Percentiles rank a stretch among this genome's conserved stretches.
These are phyloP conservation scores for Colletes collaris DNA, from an alignment of 2,888 invertebrate genomes.

Conservation along the genomic window DNA sequence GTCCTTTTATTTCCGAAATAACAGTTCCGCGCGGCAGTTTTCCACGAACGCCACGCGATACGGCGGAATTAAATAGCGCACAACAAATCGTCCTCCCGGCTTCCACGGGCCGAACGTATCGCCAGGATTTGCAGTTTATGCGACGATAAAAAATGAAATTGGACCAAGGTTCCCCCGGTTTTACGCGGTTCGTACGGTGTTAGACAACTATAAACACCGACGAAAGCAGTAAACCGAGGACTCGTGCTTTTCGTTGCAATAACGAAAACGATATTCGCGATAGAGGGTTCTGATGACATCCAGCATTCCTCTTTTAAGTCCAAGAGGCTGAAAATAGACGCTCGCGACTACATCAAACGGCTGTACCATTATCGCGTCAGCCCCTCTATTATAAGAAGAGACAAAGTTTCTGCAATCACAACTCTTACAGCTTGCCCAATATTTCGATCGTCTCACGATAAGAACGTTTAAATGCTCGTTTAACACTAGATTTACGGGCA, in stretches of 20 bases:
- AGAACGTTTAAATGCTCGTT: too few relatives aligned
- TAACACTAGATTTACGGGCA: too few relatives aligned
- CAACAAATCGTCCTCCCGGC: constrained; percentile 1
- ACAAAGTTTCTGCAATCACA: too few relatives aligned
- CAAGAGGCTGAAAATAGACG: too few relatives aligned
- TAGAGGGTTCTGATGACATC: background rate
- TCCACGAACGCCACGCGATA: background rate
- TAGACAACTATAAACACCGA: background rate
- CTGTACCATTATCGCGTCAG: too few relatives aligned
- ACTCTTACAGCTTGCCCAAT: too few relatives aligned
- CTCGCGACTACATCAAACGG: too few relatives aligned
- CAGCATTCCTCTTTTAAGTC: too few relatives aligned
- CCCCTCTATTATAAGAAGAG: too few relatives aligned
- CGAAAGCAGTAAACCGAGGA: background rate
- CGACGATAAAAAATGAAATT: constrained; percentile 9
- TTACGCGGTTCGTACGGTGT: background rate
- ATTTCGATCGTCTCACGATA: too few relatives aligned
- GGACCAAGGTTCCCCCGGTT: background rate
- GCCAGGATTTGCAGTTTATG: constrained; percentile 12
- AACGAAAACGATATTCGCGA: background rate
- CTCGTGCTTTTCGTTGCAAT: background rate
- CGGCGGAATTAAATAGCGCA: constrained; percentile 17
- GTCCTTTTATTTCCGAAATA: constrained; percentile 24
- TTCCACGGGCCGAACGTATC: background rate
- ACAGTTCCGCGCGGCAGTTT: constrained; percentile 8